Base-by-base conservation (phyloP, 2,797 vertebrate species). In the Pseudochromis fuscus region DNA sequence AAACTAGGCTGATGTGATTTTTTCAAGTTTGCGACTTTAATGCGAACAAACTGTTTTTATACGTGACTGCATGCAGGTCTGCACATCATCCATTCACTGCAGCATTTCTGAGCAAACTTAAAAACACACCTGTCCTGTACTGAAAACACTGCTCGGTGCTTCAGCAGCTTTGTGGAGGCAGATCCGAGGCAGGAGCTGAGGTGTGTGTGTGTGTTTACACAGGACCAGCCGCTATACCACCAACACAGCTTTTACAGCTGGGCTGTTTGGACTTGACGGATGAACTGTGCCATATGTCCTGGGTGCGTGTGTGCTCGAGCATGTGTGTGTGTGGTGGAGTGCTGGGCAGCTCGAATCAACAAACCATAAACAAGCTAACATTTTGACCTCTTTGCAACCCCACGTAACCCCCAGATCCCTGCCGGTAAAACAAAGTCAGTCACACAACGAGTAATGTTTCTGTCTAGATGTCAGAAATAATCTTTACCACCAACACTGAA, bases 171-270 rank as follows among this genome's bases (percentile, higher is more conserved):
- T 13, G 6, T 71, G 38, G 56, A 37, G 57, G 48, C 58, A 69
- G 69, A 70, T 68, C 63, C 60, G 59, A 79, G 50, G 62, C 38
- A 44, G 30, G 50, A 57, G 60, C 57, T 30, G 51, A 77, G 62
- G 83, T 85, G 81, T 81, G 69, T 81, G 69, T 81, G 83, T 82
- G 79, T 87, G 82, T 88, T 89, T 87, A 79, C n/a, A 81, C 75
- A 85, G 75, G 65, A 86, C 57, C 56, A 60, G 64, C 58, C 64
- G 40, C 72, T 79, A 56, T 83, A 79, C 83, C 79, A 90, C 89
- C 84, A 83, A 81, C 84, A 77, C 52, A 37, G 87, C 82, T 87
- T 90, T 85, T 79, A 87, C 82, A 88, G 88, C 87, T 88, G 83
- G 77, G 57, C 71, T 79, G 76, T 82, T 83, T 83, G 82, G 83